phyloP scores from a whole-genome alignment of 2,797 vertebrate genomes.

The Melanotaenia parkinsoni region DNA sequence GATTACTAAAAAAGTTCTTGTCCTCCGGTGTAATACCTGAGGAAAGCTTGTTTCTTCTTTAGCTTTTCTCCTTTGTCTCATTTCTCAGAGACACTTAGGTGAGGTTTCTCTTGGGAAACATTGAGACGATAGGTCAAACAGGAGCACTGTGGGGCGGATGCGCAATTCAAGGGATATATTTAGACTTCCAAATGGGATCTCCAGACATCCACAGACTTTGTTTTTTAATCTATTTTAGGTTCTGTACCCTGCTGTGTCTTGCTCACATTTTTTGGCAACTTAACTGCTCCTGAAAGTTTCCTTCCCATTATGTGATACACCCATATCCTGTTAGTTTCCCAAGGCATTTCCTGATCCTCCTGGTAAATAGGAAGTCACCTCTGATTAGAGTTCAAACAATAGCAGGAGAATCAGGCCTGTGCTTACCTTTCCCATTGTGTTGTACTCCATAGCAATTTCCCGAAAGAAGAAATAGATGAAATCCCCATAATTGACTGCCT shows the following conservation, averaged over 20 bases:
- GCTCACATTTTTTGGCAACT: slow-evolving; percentile 70
- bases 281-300: slow-evolving; percentile 70
- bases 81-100: slow-evolving; percentile 37
- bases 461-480: slow-evolving; percentile 99
- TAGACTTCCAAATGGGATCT: slow-evolving; percentile 65
- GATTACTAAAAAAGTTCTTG: slow-evolving; percentile 46
- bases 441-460: slow-evolving; percentile 99
- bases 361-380: slow-evolving; percentile 77
- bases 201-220: slow-evolving; percentile 62
- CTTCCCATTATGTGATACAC: slow-evolving; percentile 65
- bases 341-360: slow-evolving; percentile 67
- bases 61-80: slow-evolving; percentile 12
- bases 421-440: slow-evolving; percentile 98
- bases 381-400: slow-evolving; percentile 72
- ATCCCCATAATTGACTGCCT: slow-evolving; percentile 94
- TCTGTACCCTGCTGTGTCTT: slow-evolving; percentile 69
- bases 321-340: slow-evolving; percentile 83
- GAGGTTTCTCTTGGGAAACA: slow-evolving; percentile 53
- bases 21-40: slow-evolving; percentile 40
- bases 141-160: slow-evolving; percentile 36
- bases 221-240: slow-evolving; percentile 74
- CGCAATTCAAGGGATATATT: slow-evolving; percentile 68
- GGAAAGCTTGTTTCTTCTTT: slow-evolving; percentile 6
- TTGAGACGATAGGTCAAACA: slow-evolving; percentile 53
- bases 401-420: slow-evolving; percentile 38